Conservation (phyloP, 2,888 invertebrate species). For the Alloscopus bannaensis region DNA sequence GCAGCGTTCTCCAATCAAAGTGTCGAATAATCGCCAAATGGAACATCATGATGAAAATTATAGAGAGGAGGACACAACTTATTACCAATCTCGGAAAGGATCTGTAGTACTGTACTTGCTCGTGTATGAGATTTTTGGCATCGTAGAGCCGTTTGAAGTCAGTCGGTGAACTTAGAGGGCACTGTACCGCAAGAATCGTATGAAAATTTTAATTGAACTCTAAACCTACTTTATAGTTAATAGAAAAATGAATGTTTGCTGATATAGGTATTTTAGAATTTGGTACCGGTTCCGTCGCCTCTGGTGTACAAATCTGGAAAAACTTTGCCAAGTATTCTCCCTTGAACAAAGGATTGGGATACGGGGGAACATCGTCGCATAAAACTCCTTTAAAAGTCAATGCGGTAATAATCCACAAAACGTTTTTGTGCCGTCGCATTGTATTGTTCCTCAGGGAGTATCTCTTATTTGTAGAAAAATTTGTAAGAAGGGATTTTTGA, state of each 20-base stretch:
- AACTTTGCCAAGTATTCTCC: neutral
- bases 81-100: neutral
- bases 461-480: no score
- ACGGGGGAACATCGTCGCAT: neutral
- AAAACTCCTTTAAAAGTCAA: neutral
- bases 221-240: neutral
- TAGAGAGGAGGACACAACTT: neutral
- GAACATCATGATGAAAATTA: constrained; percentile 11
- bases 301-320: constrained; percentile 1
- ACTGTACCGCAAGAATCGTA: neutral
- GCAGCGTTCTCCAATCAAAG: constrained; percentile 34
- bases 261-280: neutral
- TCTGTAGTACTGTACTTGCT: neutral
- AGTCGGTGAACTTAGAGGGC: constrained; percentile 2
- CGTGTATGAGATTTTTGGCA: constrained; percentile 8
- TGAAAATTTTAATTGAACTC: no score
- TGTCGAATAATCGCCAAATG: constrained; percentile 35
- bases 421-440: no score
- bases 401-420: neutral
- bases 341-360: constrained; percentile 5
- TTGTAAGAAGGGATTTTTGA: no score
- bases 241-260: neutral
- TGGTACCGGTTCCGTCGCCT: neutral
- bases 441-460: no score
- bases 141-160: constrained; percentile 18